Evolutionary conservation across 2,888 invertebrate species (phyloP).

Genomic region (Danaus chrysippus): DNA sequence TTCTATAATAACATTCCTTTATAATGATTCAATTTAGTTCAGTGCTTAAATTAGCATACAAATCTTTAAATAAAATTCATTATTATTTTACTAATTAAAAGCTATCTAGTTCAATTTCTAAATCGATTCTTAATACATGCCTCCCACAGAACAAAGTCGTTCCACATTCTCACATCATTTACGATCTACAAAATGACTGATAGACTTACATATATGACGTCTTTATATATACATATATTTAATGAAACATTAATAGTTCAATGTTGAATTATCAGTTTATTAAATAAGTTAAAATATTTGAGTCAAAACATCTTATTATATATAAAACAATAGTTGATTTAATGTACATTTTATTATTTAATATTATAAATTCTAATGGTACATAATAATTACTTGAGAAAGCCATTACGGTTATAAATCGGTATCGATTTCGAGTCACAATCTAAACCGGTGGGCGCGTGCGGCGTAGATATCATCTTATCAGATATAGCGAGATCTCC

Average conservation of each 20-base stretch:
- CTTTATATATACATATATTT: conserved; percentile 39
- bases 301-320: too few species aligned
- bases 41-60: not conserved
- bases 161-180: conserved; percentile 67
- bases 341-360: not conserved
- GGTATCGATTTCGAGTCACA: conserved; percentile 57
- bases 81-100: conserved; percentile 24
- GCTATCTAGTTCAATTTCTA: conserved; percentile 22
- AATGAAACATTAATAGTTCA: not conserved
- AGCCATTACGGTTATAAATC: conserved; percentile 54
- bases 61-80: not conserved
- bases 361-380: conserved; percentile 28
- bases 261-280: not conserved
- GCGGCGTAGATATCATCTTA: conserved; percentile 60
- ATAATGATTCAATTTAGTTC: too few species aligned
- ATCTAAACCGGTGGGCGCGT: conserved; percentile 56
- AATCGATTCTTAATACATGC: conserved; percentile 47
- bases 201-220: conserved; percentile 40
- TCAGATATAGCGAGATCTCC: conserved; percentile 62
- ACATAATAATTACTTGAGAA: conserved; percentile 49
- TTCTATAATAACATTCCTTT: too few species aligned
- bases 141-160: conserved; percentile 55
- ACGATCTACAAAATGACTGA: conserved; percentile 56
- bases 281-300: too few species aligned
- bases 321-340: too few species aligned